Percentiles rank a stretch among this genome's conserved stretches.
Conservation (phyloP, 2,797 vertebrate species). For the Fratercula arctica region DNA sequence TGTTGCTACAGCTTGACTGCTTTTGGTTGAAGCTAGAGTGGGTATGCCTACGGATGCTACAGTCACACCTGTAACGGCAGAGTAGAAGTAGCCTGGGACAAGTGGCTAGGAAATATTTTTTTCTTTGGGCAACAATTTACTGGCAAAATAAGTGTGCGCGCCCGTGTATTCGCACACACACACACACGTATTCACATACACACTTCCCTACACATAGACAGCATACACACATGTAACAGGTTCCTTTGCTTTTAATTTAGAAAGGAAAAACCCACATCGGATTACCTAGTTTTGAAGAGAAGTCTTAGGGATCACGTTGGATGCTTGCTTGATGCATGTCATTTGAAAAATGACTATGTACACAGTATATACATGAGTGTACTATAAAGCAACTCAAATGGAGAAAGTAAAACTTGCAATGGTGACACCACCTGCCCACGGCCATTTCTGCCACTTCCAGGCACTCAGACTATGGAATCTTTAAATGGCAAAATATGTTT, state of each 20-base stretch:
- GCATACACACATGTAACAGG: not conserved
- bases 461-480: not conserved
- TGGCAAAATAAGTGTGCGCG: fast-evolving
- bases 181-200: fast-evolving
- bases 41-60: not conserved
- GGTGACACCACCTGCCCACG: not conserved
- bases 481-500: not conserved
- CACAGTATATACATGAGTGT: not conserved
- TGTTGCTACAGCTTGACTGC: not conserved
- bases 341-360: not conserved
- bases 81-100: not conserved
- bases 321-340: not conserved
- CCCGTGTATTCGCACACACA: fast-evolving
- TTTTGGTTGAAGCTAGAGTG: not conserved
- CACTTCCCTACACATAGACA: fast-evolving
- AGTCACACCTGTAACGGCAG: not conserved
- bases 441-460: not conserved
- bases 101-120: not conserved
- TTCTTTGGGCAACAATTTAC: not conserved
- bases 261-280: not conserved
- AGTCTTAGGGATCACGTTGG: not conserved
- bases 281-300: not conserved
- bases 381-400: not conserved
- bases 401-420: not conserved
- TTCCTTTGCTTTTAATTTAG: not conserved